phyloP scores from a whole-genome alignment of 1,140 invertebrate genomes.

The Aphaenogaster rudis region DNA sequence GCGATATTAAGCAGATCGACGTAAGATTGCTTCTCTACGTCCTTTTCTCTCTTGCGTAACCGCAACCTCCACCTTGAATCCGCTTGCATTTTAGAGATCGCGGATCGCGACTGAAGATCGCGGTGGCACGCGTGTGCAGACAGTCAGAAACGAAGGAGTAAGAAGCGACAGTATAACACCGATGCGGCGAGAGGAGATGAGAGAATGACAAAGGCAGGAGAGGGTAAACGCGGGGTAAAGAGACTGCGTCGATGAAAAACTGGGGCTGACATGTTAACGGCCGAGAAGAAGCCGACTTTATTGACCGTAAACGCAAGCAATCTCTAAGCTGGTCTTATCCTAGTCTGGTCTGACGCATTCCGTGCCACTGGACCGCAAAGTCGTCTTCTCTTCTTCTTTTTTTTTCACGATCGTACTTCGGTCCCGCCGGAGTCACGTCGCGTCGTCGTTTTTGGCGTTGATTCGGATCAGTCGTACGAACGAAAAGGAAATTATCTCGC shows the following conservation, averaged over 20 bases:
- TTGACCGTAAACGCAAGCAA: conserved; percentile 84
- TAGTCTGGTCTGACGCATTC: conserved; percentile 72
- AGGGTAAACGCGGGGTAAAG: conserved; percentile 51
- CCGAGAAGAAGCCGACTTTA: conserved; percentile 85
- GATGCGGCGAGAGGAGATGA: not conserved
- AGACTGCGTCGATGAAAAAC: conserved; percentile 81
- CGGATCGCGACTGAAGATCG: not conserved
- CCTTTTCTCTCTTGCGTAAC: not conserved
- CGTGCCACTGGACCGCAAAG: conserved; percentile 54
- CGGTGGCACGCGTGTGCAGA: conserved; percentile 1
- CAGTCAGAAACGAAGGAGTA: conserved; percentile 47
- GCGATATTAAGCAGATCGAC: conserved; percentile 6
- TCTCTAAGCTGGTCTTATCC: conserved; percentile 81
- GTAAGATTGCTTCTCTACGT: not conserved
- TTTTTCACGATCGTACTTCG: conserved; percentile 16
- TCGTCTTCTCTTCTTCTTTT: conserved; percentile 21
- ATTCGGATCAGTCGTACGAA: conserved; percentile 16
- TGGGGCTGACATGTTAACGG: conserved; percentile 85
- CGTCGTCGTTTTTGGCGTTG: not conserved
- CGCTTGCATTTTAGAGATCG: conserved; percentile 16
- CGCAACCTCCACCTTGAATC: not conserved
- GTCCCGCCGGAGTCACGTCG: not conserved
- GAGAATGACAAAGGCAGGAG: not conserved
- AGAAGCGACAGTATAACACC: not conserved
- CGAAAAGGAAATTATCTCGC: conserved; percentile 20